Evolutionary conservation across 2,797 vertebrate species (phyloP), one percentile per base, ranked within the genome.

Genomic region (Pitangus sulphuratus): DNA sequence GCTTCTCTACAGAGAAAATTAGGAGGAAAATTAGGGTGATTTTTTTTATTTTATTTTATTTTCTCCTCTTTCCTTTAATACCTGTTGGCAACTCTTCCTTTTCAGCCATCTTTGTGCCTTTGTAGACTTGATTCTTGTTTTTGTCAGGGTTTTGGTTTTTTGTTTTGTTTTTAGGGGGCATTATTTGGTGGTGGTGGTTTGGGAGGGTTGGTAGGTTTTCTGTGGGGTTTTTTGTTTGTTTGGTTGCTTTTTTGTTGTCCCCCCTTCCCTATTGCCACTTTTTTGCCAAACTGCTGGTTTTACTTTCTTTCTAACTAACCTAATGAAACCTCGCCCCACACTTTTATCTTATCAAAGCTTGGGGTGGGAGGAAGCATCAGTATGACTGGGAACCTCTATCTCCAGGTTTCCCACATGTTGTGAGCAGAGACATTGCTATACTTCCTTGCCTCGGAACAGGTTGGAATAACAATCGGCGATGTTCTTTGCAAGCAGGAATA

Each of bases 351-450:
- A 48, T 33, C 60, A 40, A 61, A 85, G 74, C 0, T 0, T 33
- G 64, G 65, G 60, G 66, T 70, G 20, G 40, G 35, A 53, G 54
- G 69, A 87, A 74, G 77, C 39, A 51, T 58, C 4, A 2, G 40
- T 77, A 79, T 11, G 35, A 94, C 77, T 96, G 93, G 50, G 79
- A 95, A 76, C 66, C 33, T 88, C 47, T 31, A 26, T 65, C 33
- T 26, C 25, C 3, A 6, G 3, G 6, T 94, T 92, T 94, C 82
- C 74, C 60, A 72, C 5, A 0, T 42, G 40, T 54, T 84, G 42
- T 0, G 9, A 84, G 69, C 39, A 15, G 70, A 82, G 64, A 54
- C 6, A 2, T 78, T 88, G 33, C 15, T 78, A 7, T 53, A 33
- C 76, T 93, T 92, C 91, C 92, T 92, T 92, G 40, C 84, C 40